Base-by-base conservation (phyloP, 2,888 invertebrate species). In the Diaperis boleti region DNA sequence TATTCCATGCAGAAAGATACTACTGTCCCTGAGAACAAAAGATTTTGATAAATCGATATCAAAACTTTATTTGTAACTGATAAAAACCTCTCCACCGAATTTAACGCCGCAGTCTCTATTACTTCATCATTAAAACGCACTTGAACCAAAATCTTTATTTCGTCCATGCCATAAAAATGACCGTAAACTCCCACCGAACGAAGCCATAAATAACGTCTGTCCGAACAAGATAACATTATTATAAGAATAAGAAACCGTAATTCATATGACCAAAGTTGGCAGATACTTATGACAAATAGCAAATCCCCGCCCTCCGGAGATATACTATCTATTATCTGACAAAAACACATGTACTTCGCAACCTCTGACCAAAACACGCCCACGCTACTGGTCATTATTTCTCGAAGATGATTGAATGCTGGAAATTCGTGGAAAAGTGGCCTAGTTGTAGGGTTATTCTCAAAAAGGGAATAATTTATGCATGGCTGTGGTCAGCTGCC, bases 251-350 rank as follows among this genome's bases (percentile, higher is more conserved):
- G 70, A 64, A 73, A 71, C 69, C 69, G 72, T 72, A 73, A 63
- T 68, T 69, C 64, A 71, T 71, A 71, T 69, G 69, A 67, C 69
- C 56, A 70, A 69, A 70, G 63, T 70, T 67, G 70, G 54, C 66
- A 70, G 72, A 77, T 77, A 75, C 73, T 75, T 77, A 78, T 80
- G 80, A 80, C 73, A 78, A 80, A 80, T 76, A 73, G 77, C 70
- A 56, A 60, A 67, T 66, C 64, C 69, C 75, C 78, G 78, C 76
- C 79, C 78, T 72, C 69, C 42, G 44, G 74, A 76, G 77, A 79
- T 78, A 79, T 79, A 79, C 79, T 80, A 80, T 80, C 80, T 79
- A 80, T 80, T 80, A 80, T 80, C 70, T 79, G 80, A 80, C 80
- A 80, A 79, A 79, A 80, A 80, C 80, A 80, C 79, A 79, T 80